Base-by-base conservation (phyloP, 2,888 invertebrate genomes). In the Macropis europaea region DNA sequence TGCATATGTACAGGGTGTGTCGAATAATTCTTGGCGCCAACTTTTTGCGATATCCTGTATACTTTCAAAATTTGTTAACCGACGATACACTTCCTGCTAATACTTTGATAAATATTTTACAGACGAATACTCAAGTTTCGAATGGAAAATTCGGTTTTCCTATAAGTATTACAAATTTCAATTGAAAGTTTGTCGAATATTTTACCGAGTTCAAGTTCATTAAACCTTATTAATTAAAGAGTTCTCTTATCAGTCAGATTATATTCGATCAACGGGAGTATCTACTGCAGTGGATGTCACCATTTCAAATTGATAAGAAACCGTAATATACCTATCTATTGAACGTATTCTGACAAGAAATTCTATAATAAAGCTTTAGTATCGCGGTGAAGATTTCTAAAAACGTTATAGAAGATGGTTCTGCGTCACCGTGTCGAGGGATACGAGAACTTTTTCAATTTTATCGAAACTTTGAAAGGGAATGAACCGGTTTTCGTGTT, bases 361-460 rank as follows among this genome's bases (percentile, higher is more conserved):
- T 2, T n/a, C n/a, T n/a, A n/a, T 30, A n/a, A 5, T 43, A 22
- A 15, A 15, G 3, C 32, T 38, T 57, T 26, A 24, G 26, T 11
- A 36, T 36, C 9, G 6, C n/a, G 22, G 11, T 3, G 2, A 43
- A 15, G 48, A 40, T 30, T 30, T 32, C 43, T 26, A n/a, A 1
- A 32, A 3, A 26, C 9, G 1, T 40, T 26, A 45, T 3, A 7
- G 13, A 82, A 73, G 4, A 93, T 93, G 92, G 91, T 91, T 19
- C 75, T 87, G 38, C 88, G 84, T 79, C 89, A 92, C 77, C 81
- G 90, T 47, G 89, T 94, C 11, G 91, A 92, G 69, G 94, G 94
- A 28, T 95, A 93, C 83, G 92, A 93, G 13, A 91, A 91, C 24
- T 95, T 94, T 84, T 83, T 90, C 0, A 90, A 92, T 79, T 93